phyloP scores from a whole-genome alignment of 2,888 invertebrate genomes.

The Caenorhabditis auriculariae region DNA sequence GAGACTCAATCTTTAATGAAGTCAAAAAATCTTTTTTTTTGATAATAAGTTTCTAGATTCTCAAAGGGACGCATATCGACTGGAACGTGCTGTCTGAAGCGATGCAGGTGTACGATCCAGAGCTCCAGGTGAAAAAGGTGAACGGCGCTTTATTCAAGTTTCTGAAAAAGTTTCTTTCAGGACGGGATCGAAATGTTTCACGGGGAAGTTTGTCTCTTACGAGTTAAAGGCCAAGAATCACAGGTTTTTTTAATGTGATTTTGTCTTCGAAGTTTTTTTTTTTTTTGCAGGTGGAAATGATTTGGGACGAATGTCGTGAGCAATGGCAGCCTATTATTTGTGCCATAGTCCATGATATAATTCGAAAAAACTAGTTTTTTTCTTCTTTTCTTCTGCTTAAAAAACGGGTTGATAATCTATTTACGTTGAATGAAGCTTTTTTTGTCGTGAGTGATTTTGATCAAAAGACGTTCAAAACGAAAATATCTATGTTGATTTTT shows the following conservation, averaged over 20 bases:
- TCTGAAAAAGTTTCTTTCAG: constrained; percentile 21
- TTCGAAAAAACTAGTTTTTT: no score
- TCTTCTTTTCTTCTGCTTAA: no score
- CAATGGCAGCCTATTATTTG: constrained; percentile 31
- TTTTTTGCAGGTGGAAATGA: constrained; percentile 38
- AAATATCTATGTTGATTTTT: no score
- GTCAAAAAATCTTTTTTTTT: not conserved
- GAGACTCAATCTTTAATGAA: not conserved
- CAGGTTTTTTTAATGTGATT: constrained; percentile 4
- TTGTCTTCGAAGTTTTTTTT: not conserved
- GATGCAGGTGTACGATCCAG: constrained; percentile 38
- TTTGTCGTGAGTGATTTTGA: no score
- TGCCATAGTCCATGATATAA: constrained; percentile 2
- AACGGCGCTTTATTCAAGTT: constrained; percentile 2
- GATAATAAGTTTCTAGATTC: not conserved
- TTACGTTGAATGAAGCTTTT: no score
- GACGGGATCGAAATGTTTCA: constrained; percentile 60
- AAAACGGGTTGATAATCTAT: no score
- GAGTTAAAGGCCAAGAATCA: constrained; percentile 6
- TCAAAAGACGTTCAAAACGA: no score
- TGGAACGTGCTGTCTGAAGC: constrained; percentile 36
- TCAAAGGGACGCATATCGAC: constrained; percentile 17
- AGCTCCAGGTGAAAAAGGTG: constrained; percentile 49
- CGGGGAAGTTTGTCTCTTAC: constrained; percentile 48
- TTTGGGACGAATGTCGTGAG: constrained; percentile 56